Conservation (phyloP, 2,113 vertebrate genomes). For the Percopsis transmontana region DNA sequence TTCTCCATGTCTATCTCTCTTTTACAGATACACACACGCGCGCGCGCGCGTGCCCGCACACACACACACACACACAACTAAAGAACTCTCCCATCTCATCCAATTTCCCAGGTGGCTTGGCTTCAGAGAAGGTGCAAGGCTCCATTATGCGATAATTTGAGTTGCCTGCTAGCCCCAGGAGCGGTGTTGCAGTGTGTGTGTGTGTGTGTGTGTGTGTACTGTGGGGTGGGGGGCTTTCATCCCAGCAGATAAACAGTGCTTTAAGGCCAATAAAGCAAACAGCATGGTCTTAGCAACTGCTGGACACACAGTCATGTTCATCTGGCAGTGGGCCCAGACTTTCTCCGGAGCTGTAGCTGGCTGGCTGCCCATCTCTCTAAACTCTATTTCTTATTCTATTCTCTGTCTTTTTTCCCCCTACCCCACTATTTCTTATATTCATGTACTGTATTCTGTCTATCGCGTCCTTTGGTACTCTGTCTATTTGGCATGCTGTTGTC, state of each 20-base stretch:
- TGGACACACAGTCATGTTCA: conserved; percentile 43
- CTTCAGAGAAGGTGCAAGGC: conserved; percentile 38
- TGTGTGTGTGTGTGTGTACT: conserved; percentile 21
- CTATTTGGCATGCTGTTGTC: conserved; percentile 24
- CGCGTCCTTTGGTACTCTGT: background rate
- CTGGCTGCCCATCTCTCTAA: background rate
- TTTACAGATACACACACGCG: background rate
- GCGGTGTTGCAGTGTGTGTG: conserved; percentile 21
- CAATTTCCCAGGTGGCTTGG: conserved; percentile 38
- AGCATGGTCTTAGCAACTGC: conserved; percentile 47
- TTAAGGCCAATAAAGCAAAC: conserved; percentile 64
- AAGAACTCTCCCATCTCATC: conserved; percentile 1
- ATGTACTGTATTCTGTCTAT: background rate
- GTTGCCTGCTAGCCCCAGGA: conserved; percentile 45
- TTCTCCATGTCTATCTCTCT: background rate
- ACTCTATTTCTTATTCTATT: conserved; percentile 2
- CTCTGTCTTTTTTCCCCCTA: background rate
- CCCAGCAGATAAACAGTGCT: conserved; percentile 43
- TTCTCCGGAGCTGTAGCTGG: conserved; percentile 39
- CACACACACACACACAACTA: conserved; percentile 6
- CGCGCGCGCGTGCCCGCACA: no score
- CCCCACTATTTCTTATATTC: background rate
- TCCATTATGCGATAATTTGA: conserved; percentile 52
- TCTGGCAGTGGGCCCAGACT: conserved; percentile 37
- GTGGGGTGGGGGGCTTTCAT: conserved; percentile 46